Evolutionary conservation across 2,113 vertebrate species (phyloP).

Genomic region (Daphoenositta chrysoptera): DNA sequence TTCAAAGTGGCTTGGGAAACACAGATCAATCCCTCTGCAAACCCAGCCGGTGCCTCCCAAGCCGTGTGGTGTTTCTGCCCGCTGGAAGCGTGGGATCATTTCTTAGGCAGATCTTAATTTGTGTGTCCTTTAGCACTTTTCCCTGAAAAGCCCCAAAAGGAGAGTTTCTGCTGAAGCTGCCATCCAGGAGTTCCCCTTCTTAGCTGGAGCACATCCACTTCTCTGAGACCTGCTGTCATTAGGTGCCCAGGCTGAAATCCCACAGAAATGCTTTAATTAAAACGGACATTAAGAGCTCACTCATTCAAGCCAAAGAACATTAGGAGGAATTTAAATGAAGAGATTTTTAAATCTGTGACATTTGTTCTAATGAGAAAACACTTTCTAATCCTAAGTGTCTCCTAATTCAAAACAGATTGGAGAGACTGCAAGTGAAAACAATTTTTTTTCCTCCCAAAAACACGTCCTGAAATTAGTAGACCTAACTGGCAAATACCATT

Average conservation of each 20-base stretch:
- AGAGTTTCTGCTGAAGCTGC: neutral
- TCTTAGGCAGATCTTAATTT: neutral
- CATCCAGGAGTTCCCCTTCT: neutral
- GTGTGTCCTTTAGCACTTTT: neutral
- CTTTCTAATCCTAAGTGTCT: constrained; percentile 44
- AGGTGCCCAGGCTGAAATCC: constrained; percentile 43
- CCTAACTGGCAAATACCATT: neutral
- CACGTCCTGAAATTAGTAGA: neutral
- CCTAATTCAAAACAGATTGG: constrained; percentile 54
- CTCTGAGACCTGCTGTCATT: neutral
- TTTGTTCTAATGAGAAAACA: constrained; percentile 70
- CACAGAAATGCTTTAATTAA: constrained; percentile 60
- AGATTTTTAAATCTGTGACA: constrained; percentile 62
- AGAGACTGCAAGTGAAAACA: constrained; percentile 32
- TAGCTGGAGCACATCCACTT: neutral
- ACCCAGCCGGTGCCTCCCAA: neutral
- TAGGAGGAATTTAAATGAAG: constrained; percentile 61
- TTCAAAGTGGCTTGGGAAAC: neutral
- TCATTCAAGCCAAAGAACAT: constrained; percentile 68
- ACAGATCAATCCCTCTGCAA: neutral
- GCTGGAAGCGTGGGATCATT: fast-evolving
- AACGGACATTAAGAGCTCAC: constrained; percentile 64
- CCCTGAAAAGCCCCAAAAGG: neutral
- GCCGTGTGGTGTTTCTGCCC: fast-evolving
- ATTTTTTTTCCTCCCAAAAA: neutral